Evolutionary conservation across 2,113 vertebrate genomes (phyloP), one percentile per base, ranked within the genome.

Genomic region (Hemiprocne comata): DNA sequence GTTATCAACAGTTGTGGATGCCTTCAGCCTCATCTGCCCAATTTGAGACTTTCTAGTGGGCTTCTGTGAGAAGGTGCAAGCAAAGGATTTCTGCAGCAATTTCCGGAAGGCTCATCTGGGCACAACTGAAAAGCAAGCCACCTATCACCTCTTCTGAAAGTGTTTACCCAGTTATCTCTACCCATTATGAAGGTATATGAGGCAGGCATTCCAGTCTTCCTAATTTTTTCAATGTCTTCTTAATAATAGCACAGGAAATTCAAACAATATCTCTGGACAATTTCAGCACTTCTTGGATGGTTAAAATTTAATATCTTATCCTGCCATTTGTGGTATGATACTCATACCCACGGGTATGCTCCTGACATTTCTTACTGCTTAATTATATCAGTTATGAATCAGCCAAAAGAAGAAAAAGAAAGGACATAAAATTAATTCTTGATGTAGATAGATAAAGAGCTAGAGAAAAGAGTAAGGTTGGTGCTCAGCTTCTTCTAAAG

Each of bases 261-360:
- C 48, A 92, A 66, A 64, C 60, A 53, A 6, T 44, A 25, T 82
- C 48, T 87, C 81, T 78, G 70, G 66, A 72, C 62, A 89, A 72
- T 48, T 93, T 36, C 50, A 89, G 62, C 62, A 61, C 16, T 95
- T 89, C n/a, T 85, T 75, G 50, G 36, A 28, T 28, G 19, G 40
- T 91, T 85, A 89, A 87, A 92, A 89, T 81, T 75, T 87, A 87
- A 54, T 94, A 84, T 51, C 50, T 73, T 51, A 51, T 48, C n/a
- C 12, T 89, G 40, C 18, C 61, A 36, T 67, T 64, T 78, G 11
- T 92, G 57, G 21, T 72, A 26, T 61, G 65, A 61, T 78, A 54
- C 50, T 34, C 26, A 64, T 87, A 65, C 26, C 54, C 24, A 20
- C 1, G 10, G 17, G 28, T 86, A 29, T 77, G 50, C 57, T 89